Base-by-base conservation (phyloP, 2,888 invertebrate genomes). In the Limnephilus auricula region DNA sequence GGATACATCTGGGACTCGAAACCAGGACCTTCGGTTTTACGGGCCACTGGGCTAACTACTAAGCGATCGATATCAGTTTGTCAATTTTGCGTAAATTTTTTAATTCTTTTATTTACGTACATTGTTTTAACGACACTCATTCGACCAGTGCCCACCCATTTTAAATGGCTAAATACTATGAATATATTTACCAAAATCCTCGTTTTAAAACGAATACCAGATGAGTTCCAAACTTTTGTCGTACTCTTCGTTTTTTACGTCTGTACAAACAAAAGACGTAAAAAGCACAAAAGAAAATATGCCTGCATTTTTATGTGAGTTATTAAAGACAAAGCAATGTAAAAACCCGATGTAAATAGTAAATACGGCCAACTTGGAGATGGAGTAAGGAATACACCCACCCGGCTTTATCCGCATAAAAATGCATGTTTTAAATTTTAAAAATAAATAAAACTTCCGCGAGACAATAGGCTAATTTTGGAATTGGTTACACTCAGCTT, bases 221-320 rank as follows among this genome's bases (percentile, higher is more conserved):
- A 31, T 82, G 80, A 82, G 32, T 13, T 82, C 5, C 31, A 82
- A 82, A 80, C 32, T 80, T 31, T 31, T 31, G 31, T 32, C 13
- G 13, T 32, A 18, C 32, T 31, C 31, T 18, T 65, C n/a, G 25
- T n/a, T 65, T 65, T 65, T 65, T 65, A 65, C 65, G 65, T 65
- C 65, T 65, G 25, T 65, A 9, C 65, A 9, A 65, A 65, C 65
- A 65, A 65, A 65, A 65, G 50, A 65, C 65, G 65, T 65, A 65
- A 65, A 65, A 65, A n/a, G 65, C 65, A 65, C 65, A 65, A 65
- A 65, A 65, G 65, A 65, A 65, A 65, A 65, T 65, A 82, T 82
- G 80, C 32, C 80, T 82, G 80, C 80, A 82, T 34, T 82, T 82
- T 82, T 82, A 34, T 82, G 80, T 31, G 80, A 82, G 32, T 82